Percentiles rank a stretch among this genome's conserved stretches.
Conservation (phyloP, 2,888 invertebrate species). For the Drosophila cognata region DNA sequence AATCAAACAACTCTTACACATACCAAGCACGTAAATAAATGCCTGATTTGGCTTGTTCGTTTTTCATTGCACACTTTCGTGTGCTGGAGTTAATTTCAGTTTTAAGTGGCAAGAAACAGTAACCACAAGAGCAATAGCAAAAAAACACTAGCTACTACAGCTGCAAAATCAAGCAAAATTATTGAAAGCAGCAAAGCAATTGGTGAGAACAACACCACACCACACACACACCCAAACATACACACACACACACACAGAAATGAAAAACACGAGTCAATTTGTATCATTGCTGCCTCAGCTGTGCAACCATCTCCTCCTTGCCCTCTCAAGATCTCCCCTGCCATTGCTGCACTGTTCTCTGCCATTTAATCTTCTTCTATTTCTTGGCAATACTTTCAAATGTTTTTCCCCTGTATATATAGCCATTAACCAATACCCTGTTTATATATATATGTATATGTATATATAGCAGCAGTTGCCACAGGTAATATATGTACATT, state of each 20-base stretch:
- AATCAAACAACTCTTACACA: constrained; percentile 61
- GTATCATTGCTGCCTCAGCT: constrained; percentile 46
- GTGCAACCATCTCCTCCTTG: constrained; percentile 18
- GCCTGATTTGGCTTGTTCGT: constrained; percentile 43
- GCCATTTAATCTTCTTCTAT: constrained; percentile 55
- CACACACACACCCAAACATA: not conserved
- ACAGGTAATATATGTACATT: not conserved
- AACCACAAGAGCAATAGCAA: constrained; percentile 20
- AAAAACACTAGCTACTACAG: constrained; percentile 37
- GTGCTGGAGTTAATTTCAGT: constrained; percentile 73
- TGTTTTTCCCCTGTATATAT: constrained; percentile 50
- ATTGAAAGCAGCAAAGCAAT: constrained; percentile 58
- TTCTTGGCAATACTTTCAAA: constrained; percentile 63
- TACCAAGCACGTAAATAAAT: constrained; percentile 15
- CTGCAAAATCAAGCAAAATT: constrained; percentile 56
- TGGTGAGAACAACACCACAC: constrained; percentile 16
- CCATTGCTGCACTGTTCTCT: constrained; percentile 17
- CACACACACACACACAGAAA: constrained; percentile 22
- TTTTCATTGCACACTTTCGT: constrained; percentile 62
- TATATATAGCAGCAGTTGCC: not conserved
- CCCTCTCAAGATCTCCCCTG: constrained; percentile 2
- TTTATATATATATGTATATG: not conserved
- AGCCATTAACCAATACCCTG: constrained; percentile 33
- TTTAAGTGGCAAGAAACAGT: constrained; percentile 57
- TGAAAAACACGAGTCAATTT: constrained; percentile 72